Percentiles rank a stretch among this genome's conserved stretches.
Evolutionary conservation across 2,113 vertebrate genomes (phyloP).

Genomic region (Anas platyrhynchos): DNA sequence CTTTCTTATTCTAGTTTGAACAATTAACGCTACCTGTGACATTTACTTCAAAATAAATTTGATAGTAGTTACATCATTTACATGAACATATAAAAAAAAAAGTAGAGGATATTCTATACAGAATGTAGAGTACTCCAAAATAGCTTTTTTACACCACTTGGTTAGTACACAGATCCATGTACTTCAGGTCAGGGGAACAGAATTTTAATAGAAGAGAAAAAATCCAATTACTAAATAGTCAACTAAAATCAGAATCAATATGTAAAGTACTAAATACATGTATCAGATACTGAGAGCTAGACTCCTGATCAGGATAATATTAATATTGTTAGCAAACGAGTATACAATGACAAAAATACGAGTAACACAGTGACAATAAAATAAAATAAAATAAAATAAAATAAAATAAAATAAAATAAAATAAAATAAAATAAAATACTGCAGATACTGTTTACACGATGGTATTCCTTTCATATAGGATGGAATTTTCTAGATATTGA

Average conservation of each 20-base stretch:
- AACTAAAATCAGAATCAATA: neutral
- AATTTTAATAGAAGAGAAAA: neutral
- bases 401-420: neutral
- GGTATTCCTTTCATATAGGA: neutral
- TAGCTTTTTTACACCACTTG: neutral
- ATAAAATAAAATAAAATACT: neutral
- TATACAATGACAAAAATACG: neutral
- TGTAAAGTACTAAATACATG: neutral
- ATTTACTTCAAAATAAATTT: neutral
- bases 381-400: rapidly evolving
- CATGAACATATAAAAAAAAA: neutral
- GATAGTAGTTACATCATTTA: neutral
- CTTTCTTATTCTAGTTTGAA: neutral
- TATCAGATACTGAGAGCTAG: neutral
- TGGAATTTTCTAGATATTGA: neutral
- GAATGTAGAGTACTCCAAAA: neutral
- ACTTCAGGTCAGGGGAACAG: neutral
- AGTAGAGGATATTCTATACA: neutral
- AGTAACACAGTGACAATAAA: neutral
- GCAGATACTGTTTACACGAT: neutral
- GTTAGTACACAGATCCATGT: neutral
- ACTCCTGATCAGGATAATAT: neutral
- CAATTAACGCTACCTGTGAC: neutral
- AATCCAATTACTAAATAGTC: neutral
- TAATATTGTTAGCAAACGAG: neutral